Conservation (phyloP, 2,797 vertebrate genomes). For the Urophycis tenuis region DNA sequence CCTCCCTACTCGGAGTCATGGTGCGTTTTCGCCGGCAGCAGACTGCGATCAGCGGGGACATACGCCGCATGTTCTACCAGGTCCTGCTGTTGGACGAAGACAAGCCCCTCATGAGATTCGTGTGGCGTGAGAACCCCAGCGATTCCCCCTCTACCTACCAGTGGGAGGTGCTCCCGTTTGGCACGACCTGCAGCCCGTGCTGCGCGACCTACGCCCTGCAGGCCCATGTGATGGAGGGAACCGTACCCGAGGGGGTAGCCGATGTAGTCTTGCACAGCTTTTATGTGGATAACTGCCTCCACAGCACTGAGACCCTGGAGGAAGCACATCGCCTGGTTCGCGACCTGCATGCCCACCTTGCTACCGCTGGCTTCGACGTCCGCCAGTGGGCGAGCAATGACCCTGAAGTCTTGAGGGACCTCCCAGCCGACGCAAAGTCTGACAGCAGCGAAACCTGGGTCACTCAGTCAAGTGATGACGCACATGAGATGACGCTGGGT, state of each 20-base stretch:
- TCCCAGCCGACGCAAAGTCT: background rate
- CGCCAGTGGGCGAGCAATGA: slow-evolving; percentile 4
- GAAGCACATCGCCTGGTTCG: background rate
- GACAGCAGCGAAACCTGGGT: background rate
- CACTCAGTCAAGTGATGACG: background rate
- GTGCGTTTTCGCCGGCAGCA: background rate
- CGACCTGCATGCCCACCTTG: background rate
- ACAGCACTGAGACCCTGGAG: background rate
- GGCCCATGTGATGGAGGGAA: background rate
- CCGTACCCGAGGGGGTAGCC: background rate
- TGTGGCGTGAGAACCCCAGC: background rate
- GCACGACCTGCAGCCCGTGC: background rate
- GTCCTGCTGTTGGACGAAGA: background rate
- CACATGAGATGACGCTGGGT: background rate
- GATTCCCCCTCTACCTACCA: too few species aligned
- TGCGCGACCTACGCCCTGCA: background rate
- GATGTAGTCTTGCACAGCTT: background rate
- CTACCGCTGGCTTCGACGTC: background rate
- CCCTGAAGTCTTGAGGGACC: background rate
- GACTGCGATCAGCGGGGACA: background rate
- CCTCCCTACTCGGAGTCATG: background rate
- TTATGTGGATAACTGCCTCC: background rate
- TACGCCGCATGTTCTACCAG: background rate
- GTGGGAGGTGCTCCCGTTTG: background rate
- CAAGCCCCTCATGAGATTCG: background rate